A percentile compares a stretch with the other conserved stretches of the same genome.
Evolutionary conservation across 2,113 vertebrate species (phyloP).

Genomic region (Oceanodroma tethys): DNA sequence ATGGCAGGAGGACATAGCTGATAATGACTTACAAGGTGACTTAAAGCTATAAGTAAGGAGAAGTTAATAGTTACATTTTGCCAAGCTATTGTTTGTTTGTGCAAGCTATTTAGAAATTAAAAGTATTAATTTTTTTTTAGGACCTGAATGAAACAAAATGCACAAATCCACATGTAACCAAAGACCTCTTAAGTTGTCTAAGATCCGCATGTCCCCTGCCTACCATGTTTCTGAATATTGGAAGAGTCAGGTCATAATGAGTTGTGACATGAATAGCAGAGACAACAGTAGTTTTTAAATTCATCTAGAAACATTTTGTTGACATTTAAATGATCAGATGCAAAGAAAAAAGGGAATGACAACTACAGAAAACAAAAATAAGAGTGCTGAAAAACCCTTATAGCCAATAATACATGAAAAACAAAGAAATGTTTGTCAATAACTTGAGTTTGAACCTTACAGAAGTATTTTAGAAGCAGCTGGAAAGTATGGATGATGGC

Average conservation of each 20-base stretch:
- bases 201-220: background rate
- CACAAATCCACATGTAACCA: background rate
- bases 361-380: background rate
- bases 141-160: background rate
- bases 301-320: background rate
- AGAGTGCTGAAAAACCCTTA: background rate
- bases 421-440: background rate
- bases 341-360: background rate
- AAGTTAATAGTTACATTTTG: background rate
- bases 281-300: background rate
- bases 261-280: background rate
- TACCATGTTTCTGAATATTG: background rate
- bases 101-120: background rate
- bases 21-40: background rate
- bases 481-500: background rate
- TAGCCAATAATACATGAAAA: background rate
- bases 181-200: background rate
- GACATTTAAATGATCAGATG: background rate
- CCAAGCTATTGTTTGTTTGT: background rate
- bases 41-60: background rate
- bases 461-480: background rate
- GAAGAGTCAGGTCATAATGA: background rate
- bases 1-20: background rate
- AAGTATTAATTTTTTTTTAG: background rate
- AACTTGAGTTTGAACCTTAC: background rate